Evolutionary conservation across 2,113 vertebrate genomes (phyloP), one percentile per base, ranked within the genome.

Genomic region (Romanogobio albipinnatus): DNA sequence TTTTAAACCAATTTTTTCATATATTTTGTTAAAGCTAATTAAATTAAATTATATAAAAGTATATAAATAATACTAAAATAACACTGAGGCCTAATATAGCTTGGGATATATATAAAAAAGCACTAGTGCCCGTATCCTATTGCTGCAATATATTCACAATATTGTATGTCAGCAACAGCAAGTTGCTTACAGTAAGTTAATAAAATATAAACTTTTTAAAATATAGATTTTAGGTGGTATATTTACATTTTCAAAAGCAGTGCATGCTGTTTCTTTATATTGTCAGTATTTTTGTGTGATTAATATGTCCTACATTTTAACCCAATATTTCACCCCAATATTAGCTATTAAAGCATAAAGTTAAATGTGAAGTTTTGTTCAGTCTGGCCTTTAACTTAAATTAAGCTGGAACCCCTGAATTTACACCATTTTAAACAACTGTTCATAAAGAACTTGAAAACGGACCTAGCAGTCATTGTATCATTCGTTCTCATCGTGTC

Each of bases 361-460:
- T 73, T 73, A 47, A 73, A 73, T n/a, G 10, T 45, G 11, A 73
- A 73, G 5, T 73, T 73, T 45, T 45, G 39, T 73, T 71, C 19
- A 71, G 39, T 58, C 51, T 22, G 24, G 29, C 5, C 29, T 51
- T 33, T 22, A 11, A 76, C 19, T 33, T 22, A 58, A 58, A 58
- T 13, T 9, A 2, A 77, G 11, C 22, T n/a, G 76, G 39, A 36
- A 17, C 13, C 36, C 22, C 11, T 62, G 36, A 79, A 47, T 47
- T 62, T 17, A 47, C n/a, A 79, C 58, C 10, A 59, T 22, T 14
- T 77, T 13, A 59, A 59, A 77, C 58, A 79, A 79, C 77, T 79
- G 77, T 79, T 78, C n/a, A 45, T 17, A 24, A 78, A 56, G 13
- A 78, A n/a, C 56, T 19, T 70, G 51, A 76, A 58, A 76, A 76